Evolutionary conservation across 2,797 vertebrate genomes (phyloP).

Genomic region (Centropyge bicolor): DNA sequence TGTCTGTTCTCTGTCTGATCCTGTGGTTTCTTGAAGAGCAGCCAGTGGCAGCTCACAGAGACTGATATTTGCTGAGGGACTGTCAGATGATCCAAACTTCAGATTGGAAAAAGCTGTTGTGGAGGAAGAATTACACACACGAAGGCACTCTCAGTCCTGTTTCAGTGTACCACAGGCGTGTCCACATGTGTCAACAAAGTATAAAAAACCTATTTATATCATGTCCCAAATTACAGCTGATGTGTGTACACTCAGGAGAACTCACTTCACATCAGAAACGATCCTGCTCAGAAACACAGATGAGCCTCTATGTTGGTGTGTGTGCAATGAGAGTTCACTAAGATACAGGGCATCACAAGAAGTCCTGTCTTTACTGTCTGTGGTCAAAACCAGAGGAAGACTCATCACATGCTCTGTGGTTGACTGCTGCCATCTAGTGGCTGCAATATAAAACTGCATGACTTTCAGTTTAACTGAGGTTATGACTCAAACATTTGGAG

Average conservation of each 20-base stretch:
- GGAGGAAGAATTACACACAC: background rate
- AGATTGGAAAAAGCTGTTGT: slow-evolving; percentile 55
- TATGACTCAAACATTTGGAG: background rate
- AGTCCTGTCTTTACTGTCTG: background rate
- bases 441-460: slow-evolving; percentile 13
- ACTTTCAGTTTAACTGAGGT: background rate
- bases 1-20: background rate
- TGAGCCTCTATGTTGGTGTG: background rate
- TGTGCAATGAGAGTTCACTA: background rate
- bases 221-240: background rate
- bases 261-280: background rate
- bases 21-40: background rate
- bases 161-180: background rate
- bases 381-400: background rate
- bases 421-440: slow-evolving; percentile 54
- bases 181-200: background rate
- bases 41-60: slow-evolving; percentile 9
- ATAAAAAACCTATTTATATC: background rate
- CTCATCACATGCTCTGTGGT: background rate
- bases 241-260: background rate
- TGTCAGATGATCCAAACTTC: slow-evolving; percentile 27
- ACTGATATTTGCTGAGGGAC: slow-evolving; percentile 8
- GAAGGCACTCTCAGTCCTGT: background rate
- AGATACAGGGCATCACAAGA: background rate
- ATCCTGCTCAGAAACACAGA: background rate